Conservation (phyloP, 2,113 vertebrate genomes). For the Cygnus buccinator region DNA sequence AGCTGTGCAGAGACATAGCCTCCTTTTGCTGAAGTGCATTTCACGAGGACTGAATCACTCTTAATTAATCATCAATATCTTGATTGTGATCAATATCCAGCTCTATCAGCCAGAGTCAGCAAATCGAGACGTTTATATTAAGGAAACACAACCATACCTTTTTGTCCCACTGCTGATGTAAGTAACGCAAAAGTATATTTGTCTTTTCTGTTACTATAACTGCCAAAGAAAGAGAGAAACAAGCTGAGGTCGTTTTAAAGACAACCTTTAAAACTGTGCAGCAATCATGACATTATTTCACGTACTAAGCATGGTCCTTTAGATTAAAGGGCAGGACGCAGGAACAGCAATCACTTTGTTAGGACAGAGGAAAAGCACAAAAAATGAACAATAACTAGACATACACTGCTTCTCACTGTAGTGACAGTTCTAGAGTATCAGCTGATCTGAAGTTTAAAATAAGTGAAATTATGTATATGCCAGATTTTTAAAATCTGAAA, state of each 20-base stretch:
- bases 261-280: fast-evolving
- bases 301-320: neutral
- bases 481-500: neutral
- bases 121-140: neutral
- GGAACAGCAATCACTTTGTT: neutral
- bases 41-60: neutral
- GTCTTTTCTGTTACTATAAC: constrained; percentile 98
- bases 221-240: constrained; percentile 54
- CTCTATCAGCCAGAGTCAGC: neutral
- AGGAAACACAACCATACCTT: constrained; percentile 79
- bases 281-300: neutral
- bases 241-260: neutral
- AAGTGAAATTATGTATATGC: fast-evolving
- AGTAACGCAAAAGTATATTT: constrained; percentile 93
- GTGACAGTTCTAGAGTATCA: neutral
- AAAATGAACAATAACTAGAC: fast-evolving
- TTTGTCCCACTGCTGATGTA: constrained; percentile 98
- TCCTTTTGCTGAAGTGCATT: neutral
- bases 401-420: neutral
- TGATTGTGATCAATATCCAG: neutral
- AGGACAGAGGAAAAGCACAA: neutral
- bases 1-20: neutral
- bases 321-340: too few relatives aligned
- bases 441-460: neutral
- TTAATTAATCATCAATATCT: neutral